Evolutionary conservation across 1,140 invertebrate species (phyloP).

Genomic region (Hycleus phaleratus): DNA sequence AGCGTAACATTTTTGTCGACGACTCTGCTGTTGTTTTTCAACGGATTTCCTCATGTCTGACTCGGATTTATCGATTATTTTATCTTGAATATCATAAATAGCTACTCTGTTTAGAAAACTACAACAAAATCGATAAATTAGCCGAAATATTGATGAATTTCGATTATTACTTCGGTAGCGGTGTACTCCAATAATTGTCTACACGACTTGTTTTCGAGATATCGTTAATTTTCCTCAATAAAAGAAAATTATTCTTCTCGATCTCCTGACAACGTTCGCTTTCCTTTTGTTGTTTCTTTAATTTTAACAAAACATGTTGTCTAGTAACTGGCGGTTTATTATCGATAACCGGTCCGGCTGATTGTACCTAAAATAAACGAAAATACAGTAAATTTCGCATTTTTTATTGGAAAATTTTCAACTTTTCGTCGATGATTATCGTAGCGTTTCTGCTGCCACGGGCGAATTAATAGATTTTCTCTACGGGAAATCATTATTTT

Average conservation of each 20-base stretch:
- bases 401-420: constrained; percentile 7
- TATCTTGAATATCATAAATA: constrained; percentile 27
- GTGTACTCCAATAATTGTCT: constrained; percentile 48
- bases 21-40: constrained; percentile 1
- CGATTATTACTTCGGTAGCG: constrained; percentile 45
- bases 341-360: constrained; percentile 51
- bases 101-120: constrained; percentile 42
- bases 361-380: constrained; percentile 42
- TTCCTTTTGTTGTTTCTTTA: constrained; percentile 52
- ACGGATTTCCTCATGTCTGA: background rate
- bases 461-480: constrained; percentile 45
- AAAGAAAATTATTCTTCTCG: constrained; percentile 47
- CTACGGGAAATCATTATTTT: constrained; percentile 42
- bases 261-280: constrained; percentile 46
- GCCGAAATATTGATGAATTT: background rate
- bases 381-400: background rate
- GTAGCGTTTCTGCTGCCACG: constrained; percentile 45
- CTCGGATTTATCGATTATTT: background rate
- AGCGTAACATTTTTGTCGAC: constrained; percentile 36
- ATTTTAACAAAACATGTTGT: constrained; percentile 48
- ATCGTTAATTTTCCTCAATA: constrained; percentile 46
- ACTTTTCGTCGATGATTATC: constrained; percentile 47
- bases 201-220: constrained; percentile 48
- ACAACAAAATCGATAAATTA: background rate
- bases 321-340: constrained; percentile 42